Percentiles rank a stretch among this genome's conserved stretches.
Evolutionary conservation across 2,888 invertebrate genomes (phyloP).

Genomic region (Athalia cordata): DNA sequence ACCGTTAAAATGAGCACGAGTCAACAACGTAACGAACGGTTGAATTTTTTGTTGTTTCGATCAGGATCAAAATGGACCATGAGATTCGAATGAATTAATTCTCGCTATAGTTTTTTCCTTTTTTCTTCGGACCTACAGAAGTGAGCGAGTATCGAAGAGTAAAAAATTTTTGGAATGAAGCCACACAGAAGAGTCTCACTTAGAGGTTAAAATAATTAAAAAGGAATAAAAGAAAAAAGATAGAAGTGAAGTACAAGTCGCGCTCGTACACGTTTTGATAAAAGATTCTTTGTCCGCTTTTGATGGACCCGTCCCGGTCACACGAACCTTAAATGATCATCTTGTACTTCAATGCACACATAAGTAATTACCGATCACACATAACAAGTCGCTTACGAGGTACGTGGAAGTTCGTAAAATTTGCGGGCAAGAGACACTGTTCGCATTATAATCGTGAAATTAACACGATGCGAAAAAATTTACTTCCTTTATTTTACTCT

Average conservation of each 20-base stretch:
- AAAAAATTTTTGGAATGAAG: too few species aligned
- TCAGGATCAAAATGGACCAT: too few species aligned
- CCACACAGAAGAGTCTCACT: not conserved
- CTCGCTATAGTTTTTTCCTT: too few species aligned
- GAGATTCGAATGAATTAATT: too few species aligned
- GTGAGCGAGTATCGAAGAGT: too few species aligned
- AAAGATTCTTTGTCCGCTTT: conserved; percentile 15
- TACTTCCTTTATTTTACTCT: too few species aligned
- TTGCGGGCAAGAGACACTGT: conserved; percentile 8
- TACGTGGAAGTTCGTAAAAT: conserved; percentile 18
- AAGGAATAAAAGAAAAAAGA: not conserved
- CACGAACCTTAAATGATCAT: conserved; percentile 25
- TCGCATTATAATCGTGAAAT: conserved; percentile 11
- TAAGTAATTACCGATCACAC: not conserved
- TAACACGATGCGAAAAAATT: not conserved
- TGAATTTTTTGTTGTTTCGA: too few species aligned
- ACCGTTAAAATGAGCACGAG: too few species aligned
- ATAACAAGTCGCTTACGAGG: not conserved
- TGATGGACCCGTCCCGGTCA: conserved; percentile 14
- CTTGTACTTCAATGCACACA: conserved; percentile 19
- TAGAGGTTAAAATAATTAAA: not conserved
- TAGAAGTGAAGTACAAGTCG: not conserved
- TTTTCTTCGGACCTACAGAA: too few species aligned
- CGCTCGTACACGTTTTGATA: not conserved
- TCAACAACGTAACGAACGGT: too few species aligned